phyloP scores from a whole-genome alignment of 2,113 vertebrate species.

The Caranx melampygus region DNA sequence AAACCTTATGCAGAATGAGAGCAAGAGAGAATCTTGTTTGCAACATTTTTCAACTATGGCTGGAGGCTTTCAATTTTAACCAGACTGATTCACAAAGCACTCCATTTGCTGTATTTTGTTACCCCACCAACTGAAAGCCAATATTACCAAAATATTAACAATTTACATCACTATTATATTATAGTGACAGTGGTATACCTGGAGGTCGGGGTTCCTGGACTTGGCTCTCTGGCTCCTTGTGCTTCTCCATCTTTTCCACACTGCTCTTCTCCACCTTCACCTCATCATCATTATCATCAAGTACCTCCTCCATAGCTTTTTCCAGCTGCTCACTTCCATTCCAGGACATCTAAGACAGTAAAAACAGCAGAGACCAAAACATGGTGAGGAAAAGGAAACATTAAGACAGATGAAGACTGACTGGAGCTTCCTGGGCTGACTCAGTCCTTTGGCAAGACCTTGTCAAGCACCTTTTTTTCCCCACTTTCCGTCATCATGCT shows the following conservation, averaged over 20 bases:
- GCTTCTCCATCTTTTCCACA: constrained; percentile 70
- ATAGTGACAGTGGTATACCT: constrained; percentile 44
- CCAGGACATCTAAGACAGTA: constrained; percentile 86
- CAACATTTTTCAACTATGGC: not conserved
- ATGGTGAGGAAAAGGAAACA: not conserved
- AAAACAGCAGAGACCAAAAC: not conserved
- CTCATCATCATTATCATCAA: constrained; percentile 83
- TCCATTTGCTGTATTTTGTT: not conserved
- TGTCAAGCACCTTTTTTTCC: not conserved
- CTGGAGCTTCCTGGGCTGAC: constrained; percentile 3
- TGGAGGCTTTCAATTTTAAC: not conserved
- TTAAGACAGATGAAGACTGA: constrained; percentile 11
- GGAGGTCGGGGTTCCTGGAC: constrained; percentile 36
- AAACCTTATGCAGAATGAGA: not conserved
- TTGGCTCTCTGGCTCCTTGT: constrained; percentile 50
- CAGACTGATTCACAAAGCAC: not conserved
- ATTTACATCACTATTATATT: too few species aligned
- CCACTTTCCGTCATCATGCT: not conserved
- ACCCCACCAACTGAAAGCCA: not conserved
- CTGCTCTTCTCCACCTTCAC: constrained; percentile 74
- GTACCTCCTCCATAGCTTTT: constrained; percentile 94
- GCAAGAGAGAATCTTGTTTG: not conserved
- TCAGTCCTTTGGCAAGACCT: not conserved
- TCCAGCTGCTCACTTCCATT: constrained; percentile 93
- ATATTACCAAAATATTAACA: too few species aligned